These are phyloP conservation scores for Rattus norvegicus DNA, from an alignment of 2,113 vertebrate genomes.

Conservation along the genomic window GRCr8 NC_086020.1:21199001-21199500, in stretches of 20 bases:
- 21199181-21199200: not conserved
- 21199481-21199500: not conserved
- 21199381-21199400: not conserved
- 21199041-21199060: not conserved
- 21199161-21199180: not conserved
- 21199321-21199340: not conserved
- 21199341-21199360: not conserved
- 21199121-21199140: not conserved
- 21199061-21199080: not conserved
- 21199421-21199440: not conserved
- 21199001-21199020: accelerated
- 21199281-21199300: not conserved
- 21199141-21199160: not conserved
- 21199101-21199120: not conserved
- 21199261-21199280: not conserved
- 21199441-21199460: not conserved
- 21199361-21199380: not conserved
- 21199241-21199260: not conserved
- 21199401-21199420: not conserved
- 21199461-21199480: not conserved
- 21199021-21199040: not conserved
- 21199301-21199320: not conserved
- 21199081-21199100: not conserved
- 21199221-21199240: not conserved
- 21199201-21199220: not conserved